Base-by-base conservation (phyloP, 2,113 vertebrate genomes). In the Caloenas nicobarica region DNA sequence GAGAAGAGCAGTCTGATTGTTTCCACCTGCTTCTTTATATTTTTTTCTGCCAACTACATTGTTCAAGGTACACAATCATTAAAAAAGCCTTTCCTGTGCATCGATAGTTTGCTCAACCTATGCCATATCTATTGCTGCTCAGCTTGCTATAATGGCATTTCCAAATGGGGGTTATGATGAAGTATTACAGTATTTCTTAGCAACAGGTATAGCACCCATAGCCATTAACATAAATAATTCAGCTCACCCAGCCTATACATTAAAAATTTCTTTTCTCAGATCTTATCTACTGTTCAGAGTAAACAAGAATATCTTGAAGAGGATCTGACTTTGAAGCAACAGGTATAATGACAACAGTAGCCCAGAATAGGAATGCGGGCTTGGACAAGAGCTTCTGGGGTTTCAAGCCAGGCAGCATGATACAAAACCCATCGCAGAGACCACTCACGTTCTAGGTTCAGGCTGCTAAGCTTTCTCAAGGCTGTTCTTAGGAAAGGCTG, bases 151-250 rank as follows among this genome's bases (percentile, higher is more conserved):
- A 90, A 74, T 72, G 81, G 46, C 53, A 77, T 94, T 88, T 88
- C 36, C 60, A 95, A 90, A 93, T 83, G 68, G 74, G 54, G 86
- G 29, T 86, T 95, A 71, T 14, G n/a, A 90, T 2, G 1, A 93
- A 78, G 34, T 81, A 88, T 72, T 89, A 71, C 46, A 80, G 68
- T 61, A 79, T 92, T 81, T 90, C 54, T 81, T 57, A 93, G 56
- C 56, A 94, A 85, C 34, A 92, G 65, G 81, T 80, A 82, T 10
- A 78, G 56, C 64, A 90, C 48, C 70, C 61, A 74, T 92, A 86
- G 38, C 90, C 68, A 93, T 89, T 89, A 95, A 57, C 61, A 93
- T 96, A 60, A 93, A 95, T 95, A 92, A 95, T 95, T 96, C 82
- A 95, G 44, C 33, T 74, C 18, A 25, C 62, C 34, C 68, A 96